Base-by-base conservation (phyloP, 30 jellyfish, hydroid and myxozoan species). In the Chrysaora quinquecirrha region DNA sequence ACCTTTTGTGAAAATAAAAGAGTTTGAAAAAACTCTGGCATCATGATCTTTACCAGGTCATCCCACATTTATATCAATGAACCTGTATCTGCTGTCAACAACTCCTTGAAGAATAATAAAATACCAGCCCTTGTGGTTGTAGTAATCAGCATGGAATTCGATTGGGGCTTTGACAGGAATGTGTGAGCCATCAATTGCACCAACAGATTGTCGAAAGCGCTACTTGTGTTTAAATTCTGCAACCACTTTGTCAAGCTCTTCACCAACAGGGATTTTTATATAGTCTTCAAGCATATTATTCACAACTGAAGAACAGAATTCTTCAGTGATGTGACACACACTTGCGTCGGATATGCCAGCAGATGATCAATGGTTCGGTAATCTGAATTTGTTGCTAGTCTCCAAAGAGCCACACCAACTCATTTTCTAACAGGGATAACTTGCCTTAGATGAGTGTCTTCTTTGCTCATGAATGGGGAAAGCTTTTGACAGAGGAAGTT, bases 151-250 rank as follows among this genome's bases (percentile, higher is more conserved):
- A 62, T 78, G 82, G 43, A 25, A 78, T 64, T 64, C 66, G 19
- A 27, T 43, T 18, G 89, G 82, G 65, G 89, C 89, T 54, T 78
- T 78, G 47, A 78, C 43, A 30, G 89, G 89, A 3, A 78, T 78
- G 83, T 78, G 82, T 7, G 89, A 78, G 34, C 89, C 83, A 63
- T 78, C 71, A 56, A 78, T 43, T 14, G 89, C 89, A 22, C 81
- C 82, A 10, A 64, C 82, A 30, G 50, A 20, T 64, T 61, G 82
- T 30, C 71, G 71, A 54, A 78, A 63, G 32, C 75, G 56, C 71
- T 38, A 60, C 30, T 34, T 32, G 50, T 56, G n/a, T 78, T 63
- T 34, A 78, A 78, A 63, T 63, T 34, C 89, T 34, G 30, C 64
- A n/a, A 60, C 71, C 43, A 78, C 69, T 61, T 63, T 35, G 12